These are phyloP conservation scores for Smittia sp. DNA, from an alignment of 2,888 invertebrate species.

Conservation along the genomic window DNA sequence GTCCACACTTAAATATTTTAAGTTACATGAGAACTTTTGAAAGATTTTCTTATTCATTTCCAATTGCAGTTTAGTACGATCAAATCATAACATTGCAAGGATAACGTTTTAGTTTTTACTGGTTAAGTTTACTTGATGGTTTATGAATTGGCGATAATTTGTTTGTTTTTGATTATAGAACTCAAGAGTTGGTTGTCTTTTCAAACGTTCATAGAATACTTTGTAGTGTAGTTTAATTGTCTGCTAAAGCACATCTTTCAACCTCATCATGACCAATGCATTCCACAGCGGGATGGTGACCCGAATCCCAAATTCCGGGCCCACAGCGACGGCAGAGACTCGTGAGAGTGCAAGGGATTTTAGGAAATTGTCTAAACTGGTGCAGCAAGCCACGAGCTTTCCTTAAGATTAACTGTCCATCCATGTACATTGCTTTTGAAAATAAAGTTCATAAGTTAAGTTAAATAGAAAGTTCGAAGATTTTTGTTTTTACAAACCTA, in stretches of 20 bases:
- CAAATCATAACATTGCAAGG: no score
- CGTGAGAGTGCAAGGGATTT: slow-evolving; percentile 85
- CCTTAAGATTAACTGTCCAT: slow-evolving; percentile 81
- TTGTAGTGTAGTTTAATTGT: slow-evolving; percentile 48
- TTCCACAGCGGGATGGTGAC: slow-evolving; percentile 81
- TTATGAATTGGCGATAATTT: no score
- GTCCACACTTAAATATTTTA: no score
- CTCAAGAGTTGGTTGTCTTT: no score
- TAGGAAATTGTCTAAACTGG: slow-evolving; percentile 82
- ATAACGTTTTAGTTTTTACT: no score
- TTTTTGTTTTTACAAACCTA: slow-evolving; percentile 56
- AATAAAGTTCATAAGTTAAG: background rate
- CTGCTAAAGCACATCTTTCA: slow-evolving; percentile 55
- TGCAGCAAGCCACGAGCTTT: slow-evolving; percentile 90
- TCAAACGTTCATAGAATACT: background rate
- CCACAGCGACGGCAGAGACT: slow-evolving; percentile 86
- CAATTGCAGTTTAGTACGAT: no score
- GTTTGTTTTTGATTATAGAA: no score
- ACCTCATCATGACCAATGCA: slow-evolving; percentile 72
- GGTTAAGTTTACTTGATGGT: no score
- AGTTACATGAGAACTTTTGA: no score
- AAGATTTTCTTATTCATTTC: no score
- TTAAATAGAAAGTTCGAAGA: slow-evolving; percentile 1
- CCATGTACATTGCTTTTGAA: slow-evolving; percentile 94
- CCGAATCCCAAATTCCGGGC: slow-evolving; percentile 93